Evolutionary conservation across 2,888 invertebrate species (phyloP), one percentile per base, ranked within the genome.

Genomic region (Ypsolopha sequella): DNA sequence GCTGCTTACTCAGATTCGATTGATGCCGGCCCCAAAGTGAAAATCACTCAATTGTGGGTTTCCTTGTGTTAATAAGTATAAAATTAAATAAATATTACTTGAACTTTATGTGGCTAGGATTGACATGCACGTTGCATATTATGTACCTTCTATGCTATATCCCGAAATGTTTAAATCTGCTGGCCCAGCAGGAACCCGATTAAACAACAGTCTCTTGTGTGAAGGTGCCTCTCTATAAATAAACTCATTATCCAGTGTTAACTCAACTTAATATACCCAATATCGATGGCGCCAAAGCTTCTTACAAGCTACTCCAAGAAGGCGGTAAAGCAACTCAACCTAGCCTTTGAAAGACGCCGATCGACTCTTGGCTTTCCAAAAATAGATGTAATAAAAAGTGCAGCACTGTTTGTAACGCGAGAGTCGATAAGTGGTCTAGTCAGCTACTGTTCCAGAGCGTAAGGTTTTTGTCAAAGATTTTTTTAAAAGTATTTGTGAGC

Each of bases 301-400:
- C 43, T 43, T 43, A 43, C 43, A 13, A 43, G 11, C 13, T 10
- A 45, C 33, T 45, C 34, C 45, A 45, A 45, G 46, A 47, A 36
- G 43, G 57, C 66, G 65, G 64, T 60, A 60, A 14, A 46, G 36
- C 7, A 38, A 13, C 47, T 48, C 11, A n/a, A 48, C 38, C 35
- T 13, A 46, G 34, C 4, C 34, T 41, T 33, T 14, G 10, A 48
- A 63, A 70, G 69, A 67, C 70, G 72, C 70, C 68, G 70, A 68
- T 65, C 62, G 51, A 52, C 68, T 66, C 68, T 68, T 61, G 65
- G 65, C 58, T 59, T 54, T 61, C 67, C 68, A 62, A 65, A 73
- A 79, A 80, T 80, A 80, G 77, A 68, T 53, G 48, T 7, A 11
- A 66, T 70, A 76, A 80, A 80, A 80, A 77, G 71, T 74, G 74